Base-by-base conservation (phyloP, 2,888 invertebrate species). In the Melipona beecheii region DNA sequence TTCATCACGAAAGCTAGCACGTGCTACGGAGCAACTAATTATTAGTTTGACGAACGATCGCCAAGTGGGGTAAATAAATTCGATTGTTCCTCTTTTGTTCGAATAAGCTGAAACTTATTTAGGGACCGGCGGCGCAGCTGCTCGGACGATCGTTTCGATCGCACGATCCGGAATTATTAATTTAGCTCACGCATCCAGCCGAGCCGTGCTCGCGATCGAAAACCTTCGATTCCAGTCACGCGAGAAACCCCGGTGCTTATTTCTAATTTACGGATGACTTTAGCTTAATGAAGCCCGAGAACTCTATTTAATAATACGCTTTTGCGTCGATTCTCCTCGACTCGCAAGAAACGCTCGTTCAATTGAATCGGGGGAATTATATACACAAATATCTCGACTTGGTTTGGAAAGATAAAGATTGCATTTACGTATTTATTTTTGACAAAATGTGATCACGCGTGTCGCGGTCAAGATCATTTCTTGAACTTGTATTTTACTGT, bases 121-220 rank as follows among this genome's bases (percentile, higher is more conserved):
- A 75, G 81, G 76, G 70, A 73, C 31, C 15, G 66, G 64, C 27
- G 54, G 74, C 75, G 78, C 84, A 83, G 83, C 85, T 88, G 87
- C 71, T 13, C 31, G 64, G 66, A 56, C 65, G 72, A 88, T 85
- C 78, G 84, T 60, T 74, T 50, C 72, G 62, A 82, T 85, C 78
- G 75, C 74, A 43, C 84, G 72, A 81, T 83, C 84, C 52, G 66
- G 79, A 78, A 85, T 89, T 86, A 89, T 89, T 87, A 83, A 85
- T 86, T 86, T 86, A 68, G 54, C 83, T 86, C 86, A 86, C 89
- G 89, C 88, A 73, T 79, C 77, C 62, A 64, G 65, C 13, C 36
- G 62, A 65, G 36, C 65, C 75, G 70, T 84, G 80, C 65, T 70
- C 68, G 70, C 69, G 56, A 85, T 78, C 74, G 72, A 43, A 65